Evolutionary conservation across 2,113 vertebrate species (phyloP), one percentile per base, ranked within the genome.

Genomic region (Tupaia chinensis): DNA sequence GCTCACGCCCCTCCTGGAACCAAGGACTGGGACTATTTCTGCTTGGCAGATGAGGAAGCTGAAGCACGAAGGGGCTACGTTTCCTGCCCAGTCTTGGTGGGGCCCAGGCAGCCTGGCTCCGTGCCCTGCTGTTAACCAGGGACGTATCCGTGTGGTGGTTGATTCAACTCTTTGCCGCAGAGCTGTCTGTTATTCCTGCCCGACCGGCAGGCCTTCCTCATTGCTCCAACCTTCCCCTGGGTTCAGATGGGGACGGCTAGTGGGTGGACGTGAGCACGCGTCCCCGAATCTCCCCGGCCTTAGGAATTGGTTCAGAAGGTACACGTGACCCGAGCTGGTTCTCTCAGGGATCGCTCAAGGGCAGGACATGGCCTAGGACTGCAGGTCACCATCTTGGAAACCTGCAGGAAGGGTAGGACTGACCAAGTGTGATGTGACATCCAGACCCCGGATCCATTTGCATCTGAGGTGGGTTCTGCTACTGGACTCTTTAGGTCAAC

Each of bases 231-330:
- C 44, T 69, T 44, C 14, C 27, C 34, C 17, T 2, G 14, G 13
- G 53, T 22, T 73, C 27, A 60, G 61, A 58, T 7, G 3, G 34
- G 15, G 54, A 27, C 25, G 25, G 68, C 70, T 27, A 14, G 1
- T 10, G 27, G 7, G 16, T 14, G n/a, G 32, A 66, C 19, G 61
- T 20, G 78, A 65, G 61, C 0, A 0, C 12, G 1, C 0, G 0
- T 60, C 54, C 13, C 3, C 0, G 12, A 6, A 54, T 25, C 34
- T 58, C 44, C 32, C 20, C 56, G 22, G 27, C 63, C 22, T 60
- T 66, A 14, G 17, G 11, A 87, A 83, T 20, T 85, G 93, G 73
- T 13, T 81, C 66, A 83, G 89, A 87, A 79, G 61, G 10, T 2
- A 34, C 79, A 23, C 0, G 0, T 34, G 74, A n/a, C 11, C 16